These are phyloP conservation scores for Agapetus fuscipes DNA, from an alignment of 2,888 invertebrate species.

Conservation along the genomic window DNA sequence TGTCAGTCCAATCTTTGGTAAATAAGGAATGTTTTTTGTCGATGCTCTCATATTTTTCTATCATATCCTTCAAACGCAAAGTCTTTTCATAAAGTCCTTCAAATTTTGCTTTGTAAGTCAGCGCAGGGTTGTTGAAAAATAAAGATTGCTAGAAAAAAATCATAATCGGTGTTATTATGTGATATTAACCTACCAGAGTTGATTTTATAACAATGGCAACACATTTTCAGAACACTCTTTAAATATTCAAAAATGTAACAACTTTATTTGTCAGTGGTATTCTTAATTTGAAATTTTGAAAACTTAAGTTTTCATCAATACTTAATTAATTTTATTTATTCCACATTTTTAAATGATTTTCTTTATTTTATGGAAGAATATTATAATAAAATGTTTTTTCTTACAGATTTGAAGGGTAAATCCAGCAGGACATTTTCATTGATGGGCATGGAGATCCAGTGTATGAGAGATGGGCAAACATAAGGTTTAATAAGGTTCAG, in stretches of 20 bases:
- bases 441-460: constrained; percentile 39
- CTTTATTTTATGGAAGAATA: no score
- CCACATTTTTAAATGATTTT: no score
- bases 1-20: constrained; percentile 17
- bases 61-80: constrained; percentile 8
- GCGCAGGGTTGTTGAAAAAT: constrained; percentile 19
- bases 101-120: constrained; percentile 15
- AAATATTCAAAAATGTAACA: no score
- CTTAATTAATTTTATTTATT: no score
- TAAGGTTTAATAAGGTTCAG: constrained; percentile 31
- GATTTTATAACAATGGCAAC: no score
- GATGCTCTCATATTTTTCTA: constrained; percentile 7
- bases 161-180: no score
- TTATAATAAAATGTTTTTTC: no score
- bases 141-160: constrained; percentile 22
- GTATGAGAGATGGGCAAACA: constrained; percentile 37
- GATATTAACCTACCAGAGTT: no score
- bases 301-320: no score
- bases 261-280: no score
- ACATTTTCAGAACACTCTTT: no score
- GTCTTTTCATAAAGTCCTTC: constrained; percentile 15
- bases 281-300: no score
- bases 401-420: constrained; percentile 39
- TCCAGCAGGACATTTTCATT: constrained; percentile 39
- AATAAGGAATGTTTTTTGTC: constrained; percentile 10